These are phyloP conservation scores for Patella ulyssiponensis DNA, from an alignment of 2,888 invertebrate genomes.

Conservation along the genomic window DNA sequence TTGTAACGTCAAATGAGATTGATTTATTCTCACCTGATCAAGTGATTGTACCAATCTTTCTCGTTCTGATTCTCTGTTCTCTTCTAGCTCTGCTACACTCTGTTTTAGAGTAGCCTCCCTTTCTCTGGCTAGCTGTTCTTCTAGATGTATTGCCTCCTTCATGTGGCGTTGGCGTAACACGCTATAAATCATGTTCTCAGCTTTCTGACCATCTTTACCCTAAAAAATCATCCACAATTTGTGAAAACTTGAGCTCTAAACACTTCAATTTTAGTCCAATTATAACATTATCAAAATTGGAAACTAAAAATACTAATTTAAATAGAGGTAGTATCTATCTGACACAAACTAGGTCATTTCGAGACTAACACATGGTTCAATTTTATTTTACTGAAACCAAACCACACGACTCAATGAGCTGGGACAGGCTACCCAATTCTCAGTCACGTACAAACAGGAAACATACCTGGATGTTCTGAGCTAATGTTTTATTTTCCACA, in stretches of 20 bases:
- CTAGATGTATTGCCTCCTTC: conserved; percentile 68
- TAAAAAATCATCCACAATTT: conserved; percentile 31
- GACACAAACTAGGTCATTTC: too few relatives aligned
- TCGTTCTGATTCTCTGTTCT: conserved; percentile 56
- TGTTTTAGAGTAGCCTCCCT: conserved; percentile 58
- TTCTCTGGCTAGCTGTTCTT: conserved; percentile 64
- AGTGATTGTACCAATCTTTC: conserved; percentile 59
- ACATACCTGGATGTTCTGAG: conserved; percentile 61
- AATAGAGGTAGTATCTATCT: too few relatives aligned
- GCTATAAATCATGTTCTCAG: conserved; percentile 67
- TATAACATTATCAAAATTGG: too few relatives aligned
- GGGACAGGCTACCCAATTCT: too few relatives aligned
- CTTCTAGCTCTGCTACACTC: conserved; percentile 54
- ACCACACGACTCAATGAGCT: too few relatives aligned
- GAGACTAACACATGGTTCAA: too few relatives aligned
- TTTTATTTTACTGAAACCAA: too few relatives aligned
- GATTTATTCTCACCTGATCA: conserved; percentile 55
- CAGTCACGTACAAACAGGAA: too few relatives aligned
- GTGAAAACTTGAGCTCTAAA: too few relatives aligned
- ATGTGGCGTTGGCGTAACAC: conserved; percentile 68
- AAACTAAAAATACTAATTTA: too few relatives aligned
- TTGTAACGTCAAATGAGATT: too few relatives aligned
- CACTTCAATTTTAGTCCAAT: too few relatives aligned
- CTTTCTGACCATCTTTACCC: conserved; percentile 61
- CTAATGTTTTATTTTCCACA: conserved; percentile 58